These are phyloP conservation scores for Ridgeia piscesae DNA, from an alignment of 1,140 invertebrate species.

Conservation along the genomic window DNA sequence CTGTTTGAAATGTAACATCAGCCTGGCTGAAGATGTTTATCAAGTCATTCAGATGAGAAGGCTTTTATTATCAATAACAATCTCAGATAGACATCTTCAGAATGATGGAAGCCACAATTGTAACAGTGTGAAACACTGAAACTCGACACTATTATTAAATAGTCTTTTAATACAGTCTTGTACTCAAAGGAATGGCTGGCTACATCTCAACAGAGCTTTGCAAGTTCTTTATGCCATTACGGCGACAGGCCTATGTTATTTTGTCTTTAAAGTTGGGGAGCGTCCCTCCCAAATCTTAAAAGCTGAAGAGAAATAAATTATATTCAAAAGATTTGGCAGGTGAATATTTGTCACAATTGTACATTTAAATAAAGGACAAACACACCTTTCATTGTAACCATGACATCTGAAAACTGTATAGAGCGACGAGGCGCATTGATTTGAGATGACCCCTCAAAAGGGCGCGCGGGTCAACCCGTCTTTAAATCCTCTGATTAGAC, in stretches of 20 bases:
- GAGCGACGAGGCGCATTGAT: not conserved
- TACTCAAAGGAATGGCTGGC: not conserved
- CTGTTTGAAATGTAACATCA: not conserved
- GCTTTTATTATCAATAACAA: not conserved
- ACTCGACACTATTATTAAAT: not conserved
- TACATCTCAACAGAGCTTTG: not conserved
- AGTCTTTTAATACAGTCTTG: not conserved
- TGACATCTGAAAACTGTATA: no score
- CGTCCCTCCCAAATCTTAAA: not conserved
- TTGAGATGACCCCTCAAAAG: not conserved
- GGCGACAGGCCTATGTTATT: not conserved
- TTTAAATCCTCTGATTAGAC: not conserved
- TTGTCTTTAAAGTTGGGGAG: not conserved
- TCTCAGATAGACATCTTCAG: not conserved
- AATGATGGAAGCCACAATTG: not conserved
- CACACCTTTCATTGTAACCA: no score
- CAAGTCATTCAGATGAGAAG: not conserved
- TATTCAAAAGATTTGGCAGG: no score
- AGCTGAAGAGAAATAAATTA: not conserved
- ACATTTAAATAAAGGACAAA: no score
- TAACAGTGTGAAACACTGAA: not conserved
- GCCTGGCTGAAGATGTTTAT: not conserved
- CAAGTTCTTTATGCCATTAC: not conserved
- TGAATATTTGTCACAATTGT: no score
- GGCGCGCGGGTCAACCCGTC: not conserved